Base-by-base conservation (phyloP, 1,140 invertebrate genomes). In the Ectropis grisescens region DNA sequence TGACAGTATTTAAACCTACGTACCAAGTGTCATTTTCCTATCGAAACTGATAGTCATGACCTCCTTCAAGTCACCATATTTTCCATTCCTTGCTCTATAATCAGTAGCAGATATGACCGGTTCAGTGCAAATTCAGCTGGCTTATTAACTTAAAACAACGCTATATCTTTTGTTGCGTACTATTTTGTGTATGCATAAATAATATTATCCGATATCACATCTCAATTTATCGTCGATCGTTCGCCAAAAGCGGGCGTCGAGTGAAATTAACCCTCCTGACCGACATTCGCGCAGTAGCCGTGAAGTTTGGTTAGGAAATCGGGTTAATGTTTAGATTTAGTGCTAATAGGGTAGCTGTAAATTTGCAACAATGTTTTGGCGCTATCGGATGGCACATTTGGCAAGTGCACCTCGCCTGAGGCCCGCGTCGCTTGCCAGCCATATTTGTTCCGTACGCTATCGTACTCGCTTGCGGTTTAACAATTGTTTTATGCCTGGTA, bases 241-340 rank as follows among this genome's bases (percentile, higher is more conserved):
- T 25, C 11, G 35, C 13, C 30, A 38, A 32, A 32, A 25, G 14
- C 29, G 27, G 31, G 32, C 48, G 41, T 42, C 53, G 32, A 50
- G 37, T 48, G 43, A 60, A 67, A 60, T 48, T 58, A 62, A 50
- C 47, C 35, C 29, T 33, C 33, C 48, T 39, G 60, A 71, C 60
- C 74, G 61, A 72, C 61, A 72, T 74, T 68, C 30, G 40, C 39
- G 43, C 50, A 49, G 56, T 50, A 65, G 37, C 57, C 66, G 58
- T 79, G 66, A 75, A 72, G 70, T 69, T 71, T 53, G 70, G 74
- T 70, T 71, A 69, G 57, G 58, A 56, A 79, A 70, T 68, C 64
- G 67, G 74, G 74, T 79, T 79, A 79, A 80, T 76, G 74, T 76
- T 76, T 80, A 80, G 74, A 80, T 80, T 80, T 80, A 80, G 69